Conservation (phyloP, 2,113 vertebrate genomes). For the Callipepla squamata region DNA sequence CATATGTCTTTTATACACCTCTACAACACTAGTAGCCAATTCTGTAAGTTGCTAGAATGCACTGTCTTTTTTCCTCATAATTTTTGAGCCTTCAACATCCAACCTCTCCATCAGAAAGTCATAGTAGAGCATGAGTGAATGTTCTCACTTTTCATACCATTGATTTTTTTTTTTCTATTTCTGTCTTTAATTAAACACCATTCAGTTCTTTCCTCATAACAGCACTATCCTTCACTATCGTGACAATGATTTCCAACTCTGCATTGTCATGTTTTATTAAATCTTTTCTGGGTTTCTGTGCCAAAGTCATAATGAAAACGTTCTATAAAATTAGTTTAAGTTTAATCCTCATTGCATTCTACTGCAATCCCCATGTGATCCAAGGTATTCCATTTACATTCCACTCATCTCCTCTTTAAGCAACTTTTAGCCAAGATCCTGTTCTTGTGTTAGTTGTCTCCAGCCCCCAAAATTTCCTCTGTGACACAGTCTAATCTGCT, state of each 20-base stretch:
- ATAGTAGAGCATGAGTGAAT: background rate
- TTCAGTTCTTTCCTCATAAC: background rate
- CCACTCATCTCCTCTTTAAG: background rate
- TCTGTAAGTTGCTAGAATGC: background rate
- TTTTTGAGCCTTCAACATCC: background rate
- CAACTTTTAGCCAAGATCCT: background rate
- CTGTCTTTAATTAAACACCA: background rate
- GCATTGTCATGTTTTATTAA: conserved; percentile 1
- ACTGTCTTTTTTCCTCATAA: background rate
- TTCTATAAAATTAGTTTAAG: background rate
- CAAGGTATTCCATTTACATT: conserved; percentile 1
- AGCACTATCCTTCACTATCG: background rate
- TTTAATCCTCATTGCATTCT: background rate
- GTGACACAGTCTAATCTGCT: background rate
- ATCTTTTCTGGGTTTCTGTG: background rate
- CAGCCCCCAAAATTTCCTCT: background rate
- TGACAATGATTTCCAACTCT: conserved; percentile 1
- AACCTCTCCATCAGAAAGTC: background rate
- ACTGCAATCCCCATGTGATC: background rate
- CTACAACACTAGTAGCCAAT: background rate
- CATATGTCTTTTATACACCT: background rate
- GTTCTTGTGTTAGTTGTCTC: background rate
- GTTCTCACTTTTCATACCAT: background rate
- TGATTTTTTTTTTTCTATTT: background rate
- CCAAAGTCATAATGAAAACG: conserved; percentile 9